Evolutionary conservation across 2,888 invertebrate genomes (phyloP), one percentile per base, ranked within the genome.

Genomic region (Hyles lineata): DNA sequence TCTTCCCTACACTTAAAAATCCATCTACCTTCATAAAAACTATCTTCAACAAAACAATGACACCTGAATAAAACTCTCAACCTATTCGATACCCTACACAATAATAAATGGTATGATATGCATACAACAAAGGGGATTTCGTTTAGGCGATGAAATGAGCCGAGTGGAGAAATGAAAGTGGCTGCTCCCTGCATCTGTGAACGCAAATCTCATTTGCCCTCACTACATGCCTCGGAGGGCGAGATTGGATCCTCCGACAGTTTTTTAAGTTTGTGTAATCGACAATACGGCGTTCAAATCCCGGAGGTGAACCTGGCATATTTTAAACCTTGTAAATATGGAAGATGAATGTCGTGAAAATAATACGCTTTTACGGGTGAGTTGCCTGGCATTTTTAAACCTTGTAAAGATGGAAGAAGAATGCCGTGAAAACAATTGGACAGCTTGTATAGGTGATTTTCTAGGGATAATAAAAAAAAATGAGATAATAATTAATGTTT

Each of bases 111-210:
- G 32, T 60, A 29, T 71, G 50, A 76, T 75, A 72, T 50, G 43
- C 67, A 50, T 23, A 43, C 43, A 43, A 70, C 72, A 75, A 71
- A 76, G 73, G 70, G 80, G 82, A 87, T 90, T 90, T 89, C 86
- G 86, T 88, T 90, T 85, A 86, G 79, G 77, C 79, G 82, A 77
- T 83, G 86, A 88, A 86, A 88, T 86, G 86, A 85, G 80, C 82
- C 85, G 81, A 82, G 78, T 79, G 78, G 82, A 75, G 75, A 79
- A 81, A 85, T 83, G 81, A 83, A 84, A 86, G 85, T 84, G 80
- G 82, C 82, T 83, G 73, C 77, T 76, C 79, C 83, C 83, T 85
- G 84, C 87, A 89, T 88, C 86, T 87, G 85, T 76, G 80, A 80
- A 78, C 76, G 78, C 78, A 87, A 90, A 90, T 90, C 86, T 84